These are phyloP conservation scores for Poecilia gillii DNA, from an alignment of 2,797 vertebrate species.

Conservation along the genomic window DNA sequence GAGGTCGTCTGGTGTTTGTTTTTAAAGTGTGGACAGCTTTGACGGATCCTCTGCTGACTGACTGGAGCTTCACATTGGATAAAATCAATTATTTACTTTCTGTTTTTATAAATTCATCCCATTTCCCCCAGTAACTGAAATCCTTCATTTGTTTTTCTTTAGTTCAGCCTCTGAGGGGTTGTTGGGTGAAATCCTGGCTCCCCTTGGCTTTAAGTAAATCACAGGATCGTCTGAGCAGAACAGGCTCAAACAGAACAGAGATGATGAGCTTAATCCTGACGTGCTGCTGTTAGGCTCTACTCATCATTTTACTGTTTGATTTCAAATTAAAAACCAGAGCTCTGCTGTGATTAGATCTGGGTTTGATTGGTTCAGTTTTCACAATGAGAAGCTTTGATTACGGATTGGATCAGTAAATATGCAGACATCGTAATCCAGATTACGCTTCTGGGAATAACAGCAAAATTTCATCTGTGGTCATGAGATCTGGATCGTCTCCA, in stretches of 20 bases:
- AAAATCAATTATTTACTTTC: no score
- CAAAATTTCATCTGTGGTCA: not conserved
- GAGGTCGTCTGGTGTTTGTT: slow-evolving; percentile 16
- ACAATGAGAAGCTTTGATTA: not conserved
- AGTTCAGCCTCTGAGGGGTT: not conserved
- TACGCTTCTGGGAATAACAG: not conserved
- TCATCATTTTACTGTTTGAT: not conserved
- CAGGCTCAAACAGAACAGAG: not conserved
- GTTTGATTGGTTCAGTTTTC: not conserved
- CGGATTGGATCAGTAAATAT: not conserved
- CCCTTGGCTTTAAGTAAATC: not conserved
- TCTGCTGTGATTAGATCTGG: not conserved
- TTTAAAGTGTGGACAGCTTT: not conserved
- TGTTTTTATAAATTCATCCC: no score
- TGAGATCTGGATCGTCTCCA: not conserved
- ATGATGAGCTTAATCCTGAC: not conserved
- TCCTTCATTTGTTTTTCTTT: not conserved
- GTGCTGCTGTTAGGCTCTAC: not conserved
- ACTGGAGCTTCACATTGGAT: no score
- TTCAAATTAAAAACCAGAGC: not conserved
- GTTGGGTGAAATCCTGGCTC: not conserved
- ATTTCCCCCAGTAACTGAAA: not conserved
- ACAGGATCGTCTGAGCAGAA: no score
- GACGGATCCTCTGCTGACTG: no score
- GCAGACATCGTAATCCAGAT: not conserved